A percentile compares a stretch with the other conserved stretches of the same genome.
phyloP scores from a whole-genome alignment of 2,113 vertebrate genomes.

The Tapirus terrestris region DNA sequence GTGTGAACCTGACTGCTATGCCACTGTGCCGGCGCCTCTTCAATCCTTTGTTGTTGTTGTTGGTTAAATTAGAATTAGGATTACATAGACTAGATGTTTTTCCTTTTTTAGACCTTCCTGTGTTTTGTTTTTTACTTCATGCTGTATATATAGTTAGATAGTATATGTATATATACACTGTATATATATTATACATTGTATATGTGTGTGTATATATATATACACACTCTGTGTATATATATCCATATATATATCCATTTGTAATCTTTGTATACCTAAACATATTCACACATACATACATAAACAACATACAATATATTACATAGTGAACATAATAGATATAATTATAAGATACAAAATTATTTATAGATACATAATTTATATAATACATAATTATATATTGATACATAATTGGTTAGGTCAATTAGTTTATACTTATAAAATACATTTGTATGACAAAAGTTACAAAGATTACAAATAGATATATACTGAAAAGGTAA shows the following conservation, averaged over 20 bases:
- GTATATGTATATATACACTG: background rate
- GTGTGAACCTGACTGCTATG: too few species aligned
- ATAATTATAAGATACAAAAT: background rate
- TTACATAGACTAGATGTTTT: background rate
- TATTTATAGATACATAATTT: background rate
- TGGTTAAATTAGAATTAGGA: too few species aligned
- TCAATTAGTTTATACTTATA: background rate
- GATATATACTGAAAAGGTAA: background rate
- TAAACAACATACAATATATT: background rate
- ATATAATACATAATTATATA: background rate
- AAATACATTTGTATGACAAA: background rate
- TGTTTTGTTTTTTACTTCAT: background rate
- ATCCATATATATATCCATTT: too few species aligned
- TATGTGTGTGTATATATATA: background rate
- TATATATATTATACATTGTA: background rate
- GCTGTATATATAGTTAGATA: background rate
- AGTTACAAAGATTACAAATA: background rate
- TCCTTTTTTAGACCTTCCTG: background rate
- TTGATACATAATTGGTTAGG: background rate
- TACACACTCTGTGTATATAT: background rate
- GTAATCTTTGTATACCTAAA: background rate
- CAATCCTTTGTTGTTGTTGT: background rate
- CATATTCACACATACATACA: background rate
- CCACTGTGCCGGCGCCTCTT: background rate
- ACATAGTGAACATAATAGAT: background rate